phyloP scores from a whole-genome alignment of 1,140 invertebrate species.

The Eulimnadia texana region DNA sequence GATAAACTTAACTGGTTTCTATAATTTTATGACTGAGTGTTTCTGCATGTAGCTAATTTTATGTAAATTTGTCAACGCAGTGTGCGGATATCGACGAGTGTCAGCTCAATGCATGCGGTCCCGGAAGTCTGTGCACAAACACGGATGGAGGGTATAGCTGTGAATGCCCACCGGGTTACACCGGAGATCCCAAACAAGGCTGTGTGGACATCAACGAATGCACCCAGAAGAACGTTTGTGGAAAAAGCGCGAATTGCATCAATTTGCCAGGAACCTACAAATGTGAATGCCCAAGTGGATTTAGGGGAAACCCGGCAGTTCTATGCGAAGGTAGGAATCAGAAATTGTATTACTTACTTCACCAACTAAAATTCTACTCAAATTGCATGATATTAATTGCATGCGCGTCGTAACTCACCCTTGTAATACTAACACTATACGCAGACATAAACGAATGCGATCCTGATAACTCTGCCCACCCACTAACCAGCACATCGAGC shows the following conservation, averaged over 20 bases:
- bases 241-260: slow-evolving; percentile 54
- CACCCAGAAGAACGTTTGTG: slow-evolving; percentile 50
- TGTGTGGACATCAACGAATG: slow-evolving; percentile 58
- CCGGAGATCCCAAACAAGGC: slow-evolving; percentile 50
- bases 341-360: background rate
- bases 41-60: too few relatives aligned
- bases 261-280: slow-evolving; percentile 55
- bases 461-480: slow-evolving; percentile 24
- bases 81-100: slow-evolving; percentile 77
- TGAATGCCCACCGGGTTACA: slow-evolving; percentile 62
- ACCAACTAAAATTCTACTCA: background rate
- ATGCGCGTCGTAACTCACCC: background rate
- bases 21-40: too few relatives aligned
- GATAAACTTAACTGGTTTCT: too few relatives aligned
- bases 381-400: background rate
- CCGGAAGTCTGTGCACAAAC: slow-evolving; percentile 62
- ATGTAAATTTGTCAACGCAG: slow-evolving; percentile 28
- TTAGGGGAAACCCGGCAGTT: slow-evolving; percentile 44
- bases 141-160: slow-evolving; percentile 60
- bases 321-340: slow-evolving; percentile 41
- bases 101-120: slow-evolving; percentile 54
- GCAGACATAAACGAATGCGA: slow-evolving; percentile 37
- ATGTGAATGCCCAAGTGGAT: slow-evolving; percentile 57
- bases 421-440: slow-evolving; percentile 24
- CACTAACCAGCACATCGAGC: slow-evolving; percentile 27